Evolutionary conservation across 2,888 invertebrate genomes (phyloP), one percentile per base, ranked within the genome.

Genomic region (Hirudinaria manillensis): DNA sequence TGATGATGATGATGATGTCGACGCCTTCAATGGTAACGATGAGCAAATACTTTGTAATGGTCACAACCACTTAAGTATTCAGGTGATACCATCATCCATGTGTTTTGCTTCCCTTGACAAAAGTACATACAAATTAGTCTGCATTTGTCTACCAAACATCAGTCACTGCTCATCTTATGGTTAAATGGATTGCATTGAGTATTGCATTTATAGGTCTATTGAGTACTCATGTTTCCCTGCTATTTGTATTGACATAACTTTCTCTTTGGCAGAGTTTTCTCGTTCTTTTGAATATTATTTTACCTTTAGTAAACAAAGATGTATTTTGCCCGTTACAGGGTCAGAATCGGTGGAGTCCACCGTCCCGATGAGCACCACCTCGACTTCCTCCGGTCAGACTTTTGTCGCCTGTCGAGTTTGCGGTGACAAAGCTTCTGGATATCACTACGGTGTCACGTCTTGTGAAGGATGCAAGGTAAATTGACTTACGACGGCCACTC

Each of bases 401-500:
- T 73, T 73, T 73, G 73, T 73, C 3, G 56, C 73, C 21, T 73
- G 73, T 38, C 55, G 73, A 36, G 73, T 73, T 29, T 73, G 73
- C 38, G 73, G 73, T 13, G 73, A 73, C 73, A 73, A 73, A 34
- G 55, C 73, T 7, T 73, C 73, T 6, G 73, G 73, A 10, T 73
- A 73, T 34, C 73, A 73, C 45, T 73, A 73, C 38, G 73, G 73
- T 10, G 73, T 73, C 29, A 73, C 73, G 4, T 73, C 73, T 21
- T 73, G 73, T 27, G 73, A 73, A 29, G 73, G 73, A 34, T 73
- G 73, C 73, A 73, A 73, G 65, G 73, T 73, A 32, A 21, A 32
- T 1, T 61, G 21, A 24, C 61, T 27, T 61, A 19, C 61, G 3
- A 16, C 16, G 45, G 45, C 45, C 45, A 7, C 16, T 45, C 16